Percentiles rank a stretch among this genome's conserved stretches.
Evolutionary conservation across 1,140 invertebrate species (phyloP).

Genomic region (Nixonia krombeini): DNA sequence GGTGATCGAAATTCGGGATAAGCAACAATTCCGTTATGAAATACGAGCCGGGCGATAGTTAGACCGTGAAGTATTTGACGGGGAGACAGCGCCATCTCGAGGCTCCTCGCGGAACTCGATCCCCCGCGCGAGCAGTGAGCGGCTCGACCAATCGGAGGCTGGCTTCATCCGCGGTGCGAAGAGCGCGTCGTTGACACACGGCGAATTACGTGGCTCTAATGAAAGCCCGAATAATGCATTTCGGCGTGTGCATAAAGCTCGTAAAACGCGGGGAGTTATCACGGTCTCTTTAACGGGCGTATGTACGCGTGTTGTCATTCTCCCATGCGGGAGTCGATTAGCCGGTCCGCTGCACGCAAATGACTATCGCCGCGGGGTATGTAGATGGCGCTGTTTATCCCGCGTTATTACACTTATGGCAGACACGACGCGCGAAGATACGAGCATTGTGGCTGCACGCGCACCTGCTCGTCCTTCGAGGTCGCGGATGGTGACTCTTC

Average conservation of each 20-base stretch:
- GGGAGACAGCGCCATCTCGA: too few relatives aligned
- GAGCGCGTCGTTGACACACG: too few relatives aligned
- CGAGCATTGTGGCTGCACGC: conserved; percentile 9
- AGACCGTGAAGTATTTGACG: too few relatives aligned
- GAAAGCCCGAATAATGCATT: conserved; percentile 10
- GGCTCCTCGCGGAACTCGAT: too few relatives aligned
- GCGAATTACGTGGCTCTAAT: conserved; percentile 2
- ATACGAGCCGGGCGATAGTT: too few relatives aligned
- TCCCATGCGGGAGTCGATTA: conserved; percentile 32
- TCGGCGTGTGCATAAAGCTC: conserved; percentile 4
- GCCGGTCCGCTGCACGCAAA: conserved; percentile 29
- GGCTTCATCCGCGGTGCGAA: not conserved
- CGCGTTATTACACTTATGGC: conserved; percentile 32
- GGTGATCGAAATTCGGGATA: too few relatives aligned
- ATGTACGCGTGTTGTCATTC: conserved; percentile 31
- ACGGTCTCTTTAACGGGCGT: conserved; percentile 9
- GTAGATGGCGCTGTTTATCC: conserved; percentile 31
- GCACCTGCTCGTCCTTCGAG: not conserved
- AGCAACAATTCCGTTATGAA: too few relatives aligned
- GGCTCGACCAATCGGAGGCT: too few relatives aligned
- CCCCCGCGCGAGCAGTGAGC: too few relatives aligned
- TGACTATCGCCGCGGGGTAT: conserved; percentile 29
- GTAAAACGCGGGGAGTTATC: conserved; percentile 10
- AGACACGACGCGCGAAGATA: conserved; percentile 30
- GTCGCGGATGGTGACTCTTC: too few relatives aligned